A percentile compares a stretch with the other conserved stretches of the same genome.
phyloP scores from a whole-genome alignment of 2,797 vertebrate species.

The Manis crassicaudata region DNA sequence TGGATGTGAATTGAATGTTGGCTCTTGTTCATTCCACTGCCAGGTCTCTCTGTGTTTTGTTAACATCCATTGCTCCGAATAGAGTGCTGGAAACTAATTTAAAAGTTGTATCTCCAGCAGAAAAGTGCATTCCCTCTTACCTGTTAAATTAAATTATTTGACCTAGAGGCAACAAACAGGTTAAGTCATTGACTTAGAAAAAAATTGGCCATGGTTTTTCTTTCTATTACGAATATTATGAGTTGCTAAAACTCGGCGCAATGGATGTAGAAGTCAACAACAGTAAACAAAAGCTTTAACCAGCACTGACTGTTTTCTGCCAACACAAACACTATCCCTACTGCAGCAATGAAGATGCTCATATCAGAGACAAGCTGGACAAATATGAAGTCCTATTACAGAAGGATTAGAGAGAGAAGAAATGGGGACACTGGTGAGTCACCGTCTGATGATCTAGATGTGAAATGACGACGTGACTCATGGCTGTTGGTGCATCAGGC shows the following conservation, averaged over 20 bases:
- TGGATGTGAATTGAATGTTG: neutral
- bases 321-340: constrained; percentile 68
- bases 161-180: constrained; percentile 69
- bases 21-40: neutral
- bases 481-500: neutral
- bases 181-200: constrained; percentile 64
- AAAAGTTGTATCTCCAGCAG: neutral
- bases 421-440: neutral
- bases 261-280: constrained; percentile 74
- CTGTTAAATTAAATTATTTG: constrained; percentile 57
- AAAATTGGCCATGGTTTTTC: constrained; percentile 44
- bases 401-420: neutral
- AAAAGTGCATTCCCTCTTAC: neutral
- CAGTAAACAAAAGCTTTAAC: constrained; percentile 67
- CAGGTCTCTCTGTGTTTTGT: fast-evolving
- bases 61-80: neutral
- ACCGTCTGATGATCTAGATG: neutral
- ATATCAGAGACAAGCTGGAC: neutral
- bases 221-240: constrained; percentile 64
- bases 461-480: neutral
- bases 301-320: constrained; percentile 63
- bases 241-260: constrained; percentile 64
- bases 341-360: neutral
- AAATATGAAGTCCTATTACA: constrained; percentile 26
- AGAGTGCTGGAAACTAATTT: neutral